Base-by-base conservation (phyloP, 1,140 invertebrate species). In the Alviniconcha marisindica region DNA sequence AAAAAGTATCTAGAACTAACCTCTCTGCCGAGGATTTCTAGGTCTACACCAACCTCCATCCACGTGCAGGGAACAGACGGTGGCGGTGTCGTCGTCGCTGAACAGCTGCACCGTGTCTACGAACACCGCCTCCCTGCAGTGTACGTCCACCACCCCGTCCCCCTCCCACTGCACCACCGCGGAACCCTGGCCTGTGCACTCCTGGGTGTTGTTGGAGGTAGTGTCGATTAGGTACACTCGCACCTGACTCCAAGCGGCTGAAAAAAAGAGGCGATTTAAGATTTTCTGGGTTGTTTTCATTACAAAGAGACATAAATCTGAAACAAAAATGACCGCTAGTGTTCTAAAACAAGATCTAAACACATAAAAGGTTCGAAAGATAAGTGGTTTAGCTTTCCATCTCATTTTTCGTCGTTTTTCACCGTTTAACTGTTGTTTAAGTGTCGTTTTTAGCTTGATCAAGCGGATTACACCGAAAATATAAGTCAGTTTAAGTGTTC, bases 41-140 rank as follows among this genome's bases (percentile, higher is more conserved):
- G n/a, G n/a, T n/a, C n/a, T n/a, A n/a, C 60, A 7, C 71, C 10
- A 40, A 74, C 71, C 71, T 74, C 71, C 71, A 44, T 24, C 36
- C 71, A 74, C 71, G 71, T 74, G 71, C 71, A 74, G 42, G 15
- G 71, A 44, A 33, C 71, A 74, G 40, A 74, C 36, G 24, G 38
- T n/a, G 21, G 15, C 21, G n/a, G 12, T 28, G 5, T 14, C 10
- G 5, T 21, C 40, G 2, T 28, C 71, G 71, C 38, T 74, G 15
- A 21, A 12, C 40, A 74, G 24, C 40, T 33, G 15, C 71, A 74
- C 71, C n/a, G 18, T 74, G 71, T 74, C 38, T 1, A 33, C 71
- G 4, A 21, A 2, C 71, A 74, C 36, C 71, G 21, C 40, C 24
- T 74, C 71, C 71, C 38, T 38, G 40, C 71, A 74, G 40, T 74